Base-by-base conservation (phyloP, 2,797 vertebrate genomes). In the Ceryle rudis region DNA sequence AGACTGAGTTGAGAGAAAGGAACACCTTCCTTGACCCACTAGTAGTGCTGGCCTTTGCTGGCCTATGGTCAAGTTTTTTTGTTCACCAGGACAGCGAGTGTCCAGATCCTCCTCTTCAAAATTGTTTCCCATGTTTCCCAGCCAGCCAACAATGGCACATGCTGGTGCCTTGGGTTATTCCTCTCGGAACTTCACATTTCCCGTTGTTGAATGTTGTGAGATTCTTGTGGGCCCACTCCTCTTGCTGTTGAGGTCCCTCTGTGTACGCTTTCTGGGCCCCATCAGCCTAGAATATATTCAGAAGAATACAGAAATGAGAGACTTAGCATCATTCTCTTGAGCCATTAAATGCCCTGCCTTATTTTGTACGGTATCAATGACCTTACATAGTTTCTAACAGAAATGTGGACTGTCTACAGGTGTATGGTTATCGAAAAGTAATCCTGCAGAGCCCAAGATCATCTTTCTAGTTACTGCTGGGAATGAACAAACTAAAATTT, bases 401-500 rank as follows among this genome's bases (percentile, higher is more conserved):
- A 93, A 92, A 73, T 10, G 7, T 29, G 74, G 86, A 37, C 70
- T 90, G 62, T 90, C 82, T 0, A 5, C 86, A 97, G 87, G 58
- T 96, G 51, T 96, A 80, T 96, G 70, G 75, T 80, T 95, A 95
- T 96, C 20, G 0, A 87, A 97, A 97, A 97, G 42, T 86, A 81
- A 86, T 93, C 93, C 92, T 60, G 78, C 81, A 89, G 74, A 74
- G 41, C n/a, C 73, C 1, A 23, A 96, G 90, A 94, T 96, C 81
- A 81, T 93, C 94, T 94, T 93, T 88, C 81, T 85, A 94, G 86
- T 97, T 90, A 90, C 82, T 96, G 89, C 86, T 95, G 92, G 88
- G 83, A 93, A 87, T 85, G 89, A 96, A 46, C 90, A 93, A 95
- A 93, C 93, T 91, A 88, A 97, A 96, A 93, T 91, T 86, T 94